phyloP scores from a whole-genome alignment of 1,140 invertebrate species.

The Aphaenogaster ashmeadi region DNA sequence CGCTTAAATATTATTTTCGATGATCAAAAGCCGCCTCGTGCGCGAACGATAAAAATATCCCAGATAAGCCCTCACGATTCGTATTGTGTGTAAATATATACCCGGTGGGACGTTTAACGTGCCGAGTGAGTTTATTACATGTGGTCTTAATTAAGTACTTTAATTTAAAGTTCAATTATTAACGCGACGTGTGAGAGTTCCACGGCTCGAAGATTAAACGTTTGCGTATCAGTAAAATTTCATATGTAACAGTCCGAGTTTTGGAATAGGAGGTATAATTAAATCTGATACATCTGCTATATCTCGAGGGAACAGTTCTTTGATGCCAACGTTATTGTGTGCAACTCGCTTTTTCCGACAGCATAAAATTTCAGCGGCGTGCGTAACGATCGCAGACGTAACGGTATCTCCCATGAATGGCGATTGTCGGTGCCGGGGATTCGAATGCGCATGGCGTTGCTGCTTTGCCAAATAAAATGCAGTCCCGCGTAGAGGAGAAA shows the following conservation, averaged over 20 bases:
- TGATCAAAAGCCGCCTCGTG: conserved; percentile 69
- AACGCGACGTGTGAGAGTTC: neutral
- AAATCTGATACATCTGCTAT: neutral
- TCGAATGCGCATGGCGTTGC: conserved; percentile 26
- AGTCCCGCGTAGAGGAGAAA: conserved; percentile 34
- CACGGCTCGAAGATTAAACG: neutral
- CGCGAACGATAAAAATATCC: conserved; percentile 55
- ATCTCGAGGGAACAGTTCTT: neutral
- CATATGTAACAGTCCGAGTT: neutral
- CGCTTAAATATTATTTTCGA: conserved; percentile 74
- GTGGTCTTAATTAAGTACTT: neutral
- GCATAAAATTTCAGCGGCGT: conserved; percentile 10
- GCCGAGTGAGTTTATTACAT: neutral
- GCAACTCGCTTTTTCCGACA: conserved; percentile 20
- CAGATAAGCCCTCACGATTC: conserved; percentile 29
- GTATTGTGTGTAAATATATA: conserved; percentile 36
- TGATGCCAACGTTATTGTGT: neutral
- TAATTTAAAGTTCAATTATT: neutral
- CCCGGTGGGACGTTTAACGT: neutral
- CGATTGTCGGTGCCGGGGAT: conserved; percentile 39
- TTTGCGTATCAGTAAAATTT: neutral
- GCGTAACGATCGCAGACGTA: conserved; percentile 41
- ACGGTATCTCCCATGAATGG: conserved; percentile 45
- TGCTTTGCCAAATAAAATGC: conserved; percentile 56
- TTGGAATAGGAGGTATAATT: neutral